phyloP scores from a whole-genome alignment of 1,140 invertebrate species.

The Drosophila burlai region DNA sequence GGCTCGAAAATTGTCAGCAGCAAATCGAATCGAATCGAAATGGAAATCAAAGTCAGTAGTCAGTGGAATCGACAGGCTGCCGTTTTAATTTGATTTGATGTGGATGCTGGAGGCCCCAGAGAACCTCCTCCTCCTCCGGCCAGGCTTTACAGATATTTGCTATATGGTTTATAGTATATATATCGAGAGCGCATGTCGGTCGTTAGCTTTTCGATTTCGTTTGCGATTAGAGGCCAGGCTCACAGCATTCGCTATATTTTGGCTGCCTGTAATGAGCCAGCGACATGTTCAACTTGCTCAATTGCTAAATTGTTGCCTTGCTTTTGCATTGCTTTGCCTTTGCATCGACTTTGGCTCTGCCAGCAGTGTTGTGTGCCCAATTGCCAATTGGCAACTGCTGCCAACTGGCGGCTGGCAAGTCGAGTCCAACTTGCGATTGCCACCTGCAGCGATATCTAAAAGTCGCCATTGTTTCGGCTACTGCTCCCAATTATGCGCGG shows the following conservation, averaged over 20 bases:
- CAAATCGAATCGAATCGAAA: constrained; percentile 55
- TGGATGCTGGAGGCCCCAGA: constrained; percentile 15
- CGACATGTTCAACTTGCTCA: constrained; percentile 55
- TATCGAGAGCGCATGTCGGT: constrained; percentile 23
- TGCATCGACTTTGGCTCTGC: neutral
- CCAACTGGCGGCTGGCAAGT: constrained; percentile 31
- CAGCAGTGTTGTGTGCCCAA: constrained; percentile 7
- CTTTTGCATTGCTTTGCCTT: constrained; percentile 8
- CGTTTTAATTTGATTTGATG: constrained; percentile 76
- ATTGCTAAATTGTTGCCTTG: constrained; percentile 53
- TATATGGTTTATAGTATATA: neutral
- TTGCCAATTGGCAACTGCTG: constrained; percentile 48
- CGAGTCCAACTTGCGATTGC: constrained; percentile 22
- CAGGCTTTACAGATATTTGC: constrained; percentile 7
- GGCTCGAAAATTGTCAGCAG: constrained; percentile 66
- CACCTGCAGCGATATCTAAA: constrained; percentile 50
- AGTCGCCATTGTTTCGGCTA: constrained; percentile 33
- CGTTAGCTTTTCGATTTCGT: constrained; percentile 67
- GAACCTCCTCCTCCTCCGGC: constrained; percentile 27
- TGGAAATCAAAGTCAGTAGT: constrained; percentile 64
- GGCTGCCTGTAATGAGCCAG: constrained; percentile 48
- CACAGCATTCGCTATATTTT: constrained; percentile 26
- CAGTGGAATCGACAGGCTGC: constrained; percentile 52
- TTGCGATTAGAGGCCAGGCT: constrained; percentile 64
- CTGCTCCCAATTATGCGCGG: constrained; percentile 23